These are phyloP conservation scores for Parazoanthus atlanticus DNA, from an alignment of 92 coral and sea anemone genomes.

Conservation along the genomic window DNA sequence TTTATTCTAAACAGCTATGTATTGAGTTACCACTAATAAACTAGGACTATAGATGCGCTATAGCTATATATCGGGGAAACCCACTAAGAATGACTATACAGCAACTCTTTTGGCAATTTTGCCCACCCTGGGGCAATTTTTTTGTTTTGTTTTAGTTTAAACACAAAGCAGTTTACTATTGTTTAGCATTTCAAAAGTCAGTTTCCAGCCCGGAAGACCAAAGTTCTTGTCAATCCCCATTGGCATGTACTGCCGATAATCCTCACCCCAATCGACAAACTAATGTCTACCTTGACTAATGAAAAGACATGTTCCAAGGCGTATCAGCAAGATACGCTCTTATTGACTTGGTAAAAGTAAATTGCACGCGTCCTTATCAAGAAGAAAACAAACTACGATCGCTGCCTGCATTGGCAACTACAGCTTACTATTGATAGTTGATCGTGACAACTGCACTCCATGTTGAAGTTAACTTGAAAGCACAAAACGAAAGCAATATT, in stretches of 20 bases:
- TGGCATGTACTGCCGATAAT: neutral
- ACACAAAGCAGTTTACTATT: too few relatives aligned
- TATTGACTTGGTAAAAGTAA: neutral
- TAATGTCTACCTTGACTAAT: neutral
- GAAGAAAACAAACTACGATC: neutral
- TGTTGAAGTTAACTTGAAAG: neutral
- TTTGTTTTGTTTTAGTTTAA: too few relatives aligned
- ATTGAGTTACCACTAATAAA: too few relatives aligned
- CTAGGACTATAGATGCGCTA: too few relatives aligned
- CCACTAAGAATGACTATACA: too few relatives aligned
- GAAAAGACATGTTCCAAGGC: neutral
- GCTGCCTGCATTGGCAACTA: neutral
- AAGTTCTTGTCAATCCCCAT: neutral
- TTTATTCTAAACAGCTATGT: too few relatives aligned
- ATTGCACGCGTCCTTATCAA: too few relatives aligned
- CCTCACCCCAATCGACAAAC: neutral
- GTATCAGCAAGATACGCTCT: neutral
- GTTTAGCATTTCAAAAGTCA: too few relatives aligned
- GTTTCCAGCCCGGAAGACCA: neutral
- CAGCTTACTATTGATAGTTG: neutral
- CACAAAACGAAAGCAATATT: neutral
- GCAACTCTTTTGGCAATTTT: too few relatives aligned
- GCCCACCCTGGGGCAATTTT: too few relatives aligned
- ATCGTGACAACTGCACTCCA: neutral
- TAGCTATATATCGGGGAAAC: too few relatives aligned